These are phyloP conservation scores for Zele albiditarsus DNA, from an alignment of 2,888 invertebrate species.

Conservation along the genomic window DNA sequence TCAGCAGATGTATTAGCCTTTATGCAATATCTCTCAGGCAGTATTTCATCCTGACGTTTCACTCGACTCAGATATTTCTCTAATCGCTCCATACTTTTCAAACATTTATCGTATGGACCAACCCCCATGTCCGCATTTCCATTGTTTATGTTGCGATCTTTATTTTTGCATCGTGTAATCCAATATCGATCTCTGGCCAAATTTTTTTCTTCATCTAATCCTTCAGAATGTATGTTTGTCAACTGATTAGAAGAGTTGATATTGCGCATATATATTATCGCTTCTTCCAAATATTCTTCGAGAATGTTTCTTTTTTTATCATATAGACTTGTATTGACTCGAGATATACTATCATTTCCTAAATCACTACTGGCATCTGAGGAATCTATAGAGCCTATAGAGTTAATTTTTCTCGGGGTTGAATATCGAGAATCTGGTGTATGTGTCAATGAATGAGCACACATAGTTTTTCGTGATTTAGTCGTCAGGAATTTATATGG, in stretches of 20 bases:
- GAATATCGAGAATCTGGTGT: neutral
- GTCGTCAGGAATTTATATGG: neutral
- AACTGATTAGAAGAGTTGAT: slow-evolving; percentile 63
- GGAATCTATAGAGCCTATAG: neutral
- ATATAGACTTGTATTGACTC: neutral
- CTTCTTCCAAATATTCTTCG: slow-evolving; percentile 60
- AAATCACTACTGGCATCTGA: neutral
- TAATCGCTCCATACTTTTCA: slow-evolving; percentile 59
- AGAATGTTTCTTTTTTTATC: slow-evolving; percentile 49
- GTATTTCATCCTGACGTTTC: slow-evolving; percentile 57
- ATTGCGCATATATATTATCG: slow-evolving; percentile 62
- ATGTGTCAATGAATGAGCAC: neutral
- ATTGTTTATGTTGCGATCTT: slow-evolving; percentile 42
- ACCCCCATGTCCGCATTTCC: slow-evolving; percentile 41
- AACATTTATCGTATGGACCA: slow-evolving; percentile 61
- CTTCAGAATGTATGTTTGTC: slow-evolving; percentile 51
- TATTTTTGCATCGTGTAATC: slow-evolving; percentile 10
- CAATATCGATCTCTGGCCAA: slow-evolving; percentile 8
- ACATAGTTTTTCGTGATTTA: neutral
- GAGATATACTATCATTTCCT: too few relatives aligned
- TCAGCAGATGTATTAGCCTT: slow-evolving; percentile 59
- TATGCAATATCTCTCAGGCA: slow-evolving; percentile 58
- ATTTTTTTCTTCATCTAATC: slow-evolving; percentile 46
- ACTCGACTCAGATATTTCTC: slow-evolving; percentile 57
- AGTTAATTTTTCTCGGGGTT: neutral